Percentiles rank a stretch among this genome's conserved stretches.
These are phyloP conservation scores for Brachionus rubens DNA, from an alignment of 1,140 invertebrate genomes.

Conservation along the genomic window DNA sequence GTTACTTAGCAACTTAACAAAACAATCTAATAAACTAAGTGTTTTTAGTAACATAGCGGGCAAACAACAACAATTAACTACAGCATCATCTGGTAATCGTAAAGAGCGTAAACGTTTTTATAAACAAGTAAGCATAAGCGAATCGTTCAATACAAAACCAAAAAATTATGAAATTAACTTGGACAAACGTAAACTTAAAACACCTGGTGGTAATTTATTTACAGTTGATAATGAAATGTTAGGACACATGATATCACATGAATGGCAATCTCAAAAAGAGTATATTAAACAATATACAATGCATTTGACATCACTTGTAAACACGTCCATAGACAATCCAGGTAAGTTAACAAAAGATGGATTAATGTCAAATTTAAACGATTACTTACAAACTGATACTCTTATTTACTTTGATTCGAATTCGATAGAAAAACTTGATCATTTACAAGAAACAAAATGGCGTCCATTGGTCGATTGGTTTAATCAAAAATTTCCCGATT, in stretches of 20 bases:
- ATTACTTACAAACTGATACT: slow-evolving; percentile 85
- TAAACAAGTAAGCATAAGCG: slow-evolving; percentile 27
- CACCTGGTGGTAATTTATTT: slow-evolving; percentile 75
- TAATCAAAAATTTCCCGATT: slow-evolving; percentile 59
- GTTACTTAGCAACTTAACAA: slow-evolving; percentile 14
- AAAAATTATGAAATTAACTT: slow-evolving; percentile 68
- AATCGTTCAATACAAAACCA: slow-evolving; percentile 10
- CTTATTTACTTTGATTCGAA: slow-evolving; percentile 57
- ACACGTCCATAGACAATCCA: slow-evolving; percentile 86
- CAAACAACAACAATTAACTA: too few species aligned
- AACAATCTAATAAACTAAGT: not conserved
- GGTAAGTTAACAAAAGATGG: slow-evolving; percentile 72
- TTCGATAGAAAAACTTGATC: slow-evolving; percentile 63
- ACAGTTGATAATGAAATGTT: slow-evolving; percentile 77
- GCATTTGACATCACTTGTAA: slow-evolving; percentile 81
- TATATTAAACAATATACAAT: slow-evolving; percentile 74
- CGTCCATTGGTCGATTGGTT: slow-evolving; percentile 83
- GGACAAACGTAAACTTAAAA: slow-evolving; percentile 80
- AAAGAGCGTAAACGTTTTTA: slow-evolving; percentile 43
- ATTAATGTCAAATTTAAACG: slow-evolving; percentile 73
- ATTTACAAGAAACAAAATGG: slow-evolving; percentile 77
- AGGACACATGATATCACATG: slow-evolving; percentile 80
- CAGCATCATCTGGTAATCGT: not conserved
- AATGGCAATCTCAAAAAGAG: slow-evolving; percentile 80
- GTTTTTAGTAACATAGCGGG: not conserved